phyloP scores from a whole-genome alignment of 1,140 invertebrate genomes.

The Ceratitis capitata region DNA sequence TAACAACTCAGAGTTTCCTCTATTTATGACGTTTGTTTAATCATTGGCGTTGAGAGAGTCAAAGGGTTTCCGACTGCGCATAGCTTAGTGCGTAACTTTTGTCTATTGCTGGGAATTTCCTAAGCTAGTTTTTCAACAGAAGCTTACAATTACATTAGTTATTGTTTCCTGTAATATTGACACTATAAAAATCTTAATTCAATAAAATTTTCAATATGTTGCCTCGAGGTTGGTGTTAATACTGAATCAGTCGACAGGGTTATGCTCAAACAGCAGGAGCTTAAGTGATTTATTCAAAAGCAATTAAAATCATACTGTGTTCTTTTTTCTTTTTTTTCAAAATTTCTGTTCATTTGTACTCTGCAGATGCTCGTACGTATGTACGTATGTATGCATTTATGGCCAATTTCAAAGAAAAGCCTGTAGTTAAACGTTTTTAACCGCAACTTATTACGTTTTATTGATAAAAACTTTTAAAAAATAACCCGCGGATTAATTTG shows the following conservation, averaged over 20 bases:
- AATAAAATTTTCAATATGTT: slow-evolving; percentile 14
- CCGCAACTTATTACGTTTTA: too few relatives aligned
- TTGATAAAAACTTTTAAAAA: too few relatives aligned
- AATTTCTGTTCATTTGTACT: too few relatives aligned
- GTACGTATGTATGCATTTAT: too few relatives aligned
- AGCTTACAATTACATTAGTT: slow-evolving; percentile 5
- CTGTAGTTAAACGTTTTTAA: too few relatives aligned
- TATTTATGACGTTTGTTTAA: not conserved
- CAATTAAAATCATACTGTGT: slow-evolving; percentile 60
- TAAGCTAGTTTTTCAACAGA: not conserved
- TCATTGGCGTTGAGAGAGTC: not conserved
- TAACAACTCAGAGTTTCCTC: not conserved
- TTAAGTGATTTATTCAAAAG: slow-evolving; percentile 61
- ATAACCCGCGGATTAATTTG: too few relatives aligned
- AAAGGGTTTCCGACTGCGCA: not conserved
- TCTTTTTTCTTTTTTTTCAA: too few relatives aligned
- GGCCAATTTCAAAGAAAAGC: too few relatives aligned
- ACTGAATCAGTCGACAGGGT: not conserved
- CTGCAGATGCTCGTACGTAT: too few relatives aligned
- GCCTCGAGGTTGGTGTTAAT: not conserved
- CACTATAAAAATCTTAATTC: slow-evolving; percentile 12
- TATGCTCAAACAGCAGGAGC: slow-evolving; percentile 52
- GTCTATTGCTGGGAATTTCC: not conserved
- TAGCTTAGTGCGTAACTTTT: not conserved
- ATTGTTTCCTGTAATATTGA: slow-evolving; percentile 25